Evolutionary conservation across 2,113 vertebrate genomes (phyloP).

Genomic region (Neolamprologus toae): DNA sequence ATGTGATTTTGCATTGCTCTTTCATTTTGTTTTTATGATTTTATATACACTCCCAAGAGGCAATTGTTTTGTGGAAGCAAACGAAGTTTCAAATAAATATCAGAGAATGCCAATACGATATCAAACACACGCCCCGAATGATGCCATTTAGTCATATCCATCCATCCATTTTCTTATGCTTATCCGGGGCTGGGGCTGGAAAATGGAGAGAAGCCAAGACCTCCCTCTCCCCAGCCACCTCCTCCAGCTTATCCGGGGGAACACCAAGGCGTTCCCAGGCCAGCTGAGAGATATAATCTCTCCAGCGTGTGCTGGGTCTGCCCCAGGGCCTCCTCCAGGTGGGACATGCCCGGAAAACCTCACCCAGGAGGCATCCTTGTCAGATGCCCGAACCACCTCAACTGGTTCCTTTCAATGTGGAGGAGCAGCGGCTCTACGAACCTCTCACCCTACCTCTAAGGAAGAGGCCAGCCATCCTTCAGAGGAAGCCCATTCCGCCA

Average conservation of each 20-base stretch:
- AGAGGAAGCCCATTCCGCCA: neutral
- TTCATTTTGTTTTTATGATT: neutral
- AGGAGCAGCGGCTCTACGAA: accelerated
- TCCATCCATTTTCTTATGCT: neutral
- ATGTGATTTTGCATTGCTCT: neutral
- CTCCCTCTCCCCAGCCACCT: neutral
- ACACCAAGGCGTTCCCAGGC: accelerated
- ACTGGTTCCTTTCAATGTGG: accelerated
- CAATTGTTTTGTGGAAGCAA: neutral
- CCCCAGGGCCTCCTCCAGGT: neutral
- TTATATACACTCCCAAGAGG: neutral
- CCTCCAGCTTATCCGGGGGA: neutral
- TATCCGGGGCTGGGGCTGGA: neutral
- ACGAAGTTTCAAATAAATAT: neutral
- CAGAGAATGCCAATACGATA: neutral
- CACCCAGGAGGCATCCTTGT: accelerated
- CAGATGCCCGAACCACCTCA: neutral
- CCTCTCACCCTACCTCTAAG: neutral
- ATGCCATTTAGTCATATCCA: neutral
- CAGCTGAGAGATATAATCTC: neutral
- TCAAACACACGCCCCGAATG: neutral
- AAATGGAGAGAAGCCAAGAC: neutral
- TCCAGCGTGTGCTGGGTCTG: neutral
- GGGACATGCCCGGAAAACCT: accelerated
- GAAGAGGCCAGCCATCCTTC: neutral